A percentile compares a stretch with the other conserved stretches of the same genome.
These are phyloP conservation scores for Caenorhabditis elegans DNA, from an alignment of 1,140 invertebrate genomes.

Conservation along the genomic window DNA sequence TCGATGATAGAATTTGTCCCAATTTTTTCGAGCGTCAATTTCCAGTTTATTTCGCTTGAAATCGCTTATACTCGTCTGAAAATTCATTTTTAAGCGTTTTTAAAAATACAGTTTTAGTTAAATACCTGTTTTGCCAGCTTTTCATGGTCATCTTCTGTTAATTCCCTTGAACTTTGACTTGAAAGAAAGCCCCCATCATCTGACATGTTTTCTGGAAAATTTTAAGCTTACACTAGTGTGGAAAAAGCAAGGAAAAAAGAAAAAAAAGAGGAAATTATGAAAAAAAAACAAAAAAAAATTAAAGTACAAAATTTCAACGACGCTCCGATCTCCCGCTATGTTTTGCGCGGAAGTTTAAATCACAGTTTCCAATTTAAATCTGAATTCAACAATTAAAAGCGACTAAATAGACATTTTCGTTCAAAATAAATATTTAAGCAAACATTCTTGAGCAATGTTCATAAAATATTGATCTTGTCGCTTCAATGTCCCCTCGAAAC, in stretches of 20 bases:
- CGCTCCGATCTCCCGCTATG: neutral
- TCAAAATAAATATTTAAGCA: too few relatives aligned
- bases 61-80: slow-evolving; percentile 66
- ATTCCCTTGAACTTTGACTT: neutral
- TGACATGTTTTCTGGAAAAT: neutral
- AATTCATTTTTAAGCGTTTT: neutral
- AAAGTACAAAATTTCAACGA: neutral
- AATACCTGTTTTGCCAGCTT: slow-evolving; percentile 68
- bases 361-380: too few relatives aligned
- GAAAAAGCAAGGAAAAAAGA: neutral
- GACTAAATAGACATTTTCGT: too few relatives aligned
- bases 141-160: slow-evolving; percentile 51
- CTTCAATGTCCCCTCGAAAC: too few relatives aligned
- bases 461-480: too few relatives aligned
- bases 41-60: slow-evolving; percentile 83
- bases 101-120: slow-evolving; percentile 11
- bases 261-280: neutral
- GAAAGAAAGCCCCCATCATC: neutral
- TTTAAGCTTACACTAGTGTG: too few relatives aligned
- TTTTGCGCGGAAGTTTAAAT: neutral
- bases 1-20: slow-evolving; percentile 95
- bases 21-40: slow-evolving; percentile 83
- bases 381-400: too few relatives aligned
- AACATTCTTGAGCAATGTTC: too few relatives aligned
- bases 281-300: neutral